Base-by-base conservation (phyloP, 2,113 vertebrate genomes). In the Tympanuchus pallidicinctus region DNA sequence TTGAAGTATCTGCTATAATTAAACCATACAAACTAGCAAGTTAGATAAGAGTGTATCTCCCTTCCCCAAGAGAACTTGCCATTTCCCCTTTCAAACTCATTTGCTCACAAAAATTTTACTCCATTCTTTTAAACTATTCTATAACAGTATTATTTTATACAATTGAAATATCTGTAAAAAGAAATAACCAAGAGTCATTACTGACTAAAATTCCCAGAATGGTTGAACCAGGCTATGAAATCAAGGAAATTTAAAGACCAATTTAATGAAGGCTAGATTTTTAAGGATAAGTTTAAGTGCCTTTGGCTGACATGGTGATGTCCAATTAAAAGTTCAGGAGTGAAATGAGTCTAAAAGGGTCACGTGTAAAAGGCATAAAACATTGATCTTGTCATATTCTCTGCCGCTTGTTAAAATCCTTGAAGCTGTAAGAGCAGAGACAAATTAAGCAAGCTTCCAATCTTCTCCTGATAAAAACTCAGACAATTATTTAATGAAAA, bases 311-410 rank as follows among this genome's bases (percentile, higher is more conserved):
- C 32, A 48, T 92, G 43, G 7, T 48, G 64, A 77, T 70, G 43
- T 80, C 34, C 91, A 92, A 82, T 80, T 90, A 71, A 47, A 89
- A 92, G 21, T 90, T 94, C 74, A 89, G 47, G 30, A 89, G 60
- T 88, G 67, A 91, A 93, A n/a, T 71, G 82, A 89, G 43, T 77
- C 25, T 89, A 67, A 89, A 92, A 94, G 86, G 72, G 61, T 91
- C 79, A 87, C 28, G n/a, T 43, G 48, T 36, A 87, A 82, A 84
- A 96, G 67, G 73, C 54, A 89, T 74, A 80, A 93, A 86, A 86
- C 54, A 89, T 40, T 88, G 85, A 82, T 73, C 63, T 84, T 45
- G 43, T 30, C 4, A 22, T 83, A 82, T 73, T 92, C 87, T 60
- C n/a, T 38, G 67, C 52, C 65, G 34, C 34, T 94, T 85, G 20